Percentiles rank a stretch among this genome's conserved stretches.
Conservation (phyloP, 1,140 invertebrate genomes). For the Neodiprion lecontei region DNA sequence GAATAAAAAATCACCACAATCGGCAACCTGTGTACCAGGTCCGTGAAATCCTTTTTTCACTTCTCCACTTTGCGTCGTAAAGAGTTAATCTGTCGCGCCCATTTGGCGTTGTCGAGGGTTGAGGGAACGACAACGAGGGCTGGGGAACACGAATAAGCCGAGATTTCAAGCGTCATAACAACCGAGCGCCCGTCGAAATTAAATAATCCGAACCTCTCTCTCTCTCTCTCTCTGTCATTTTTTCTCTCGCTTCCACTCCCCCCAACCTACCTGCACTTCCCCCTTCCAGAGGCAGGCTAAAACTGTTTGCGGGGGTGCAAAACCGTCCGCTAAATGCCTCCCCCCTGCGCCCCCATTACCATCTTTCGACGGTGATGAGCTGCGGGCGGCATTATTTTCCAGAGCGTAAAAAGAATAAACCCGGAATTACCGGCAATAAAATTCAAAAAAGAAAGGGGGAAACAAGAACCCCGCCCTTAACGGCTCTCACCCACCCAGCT, state of each 20-base stretch:
- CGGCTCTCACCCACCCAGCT: no score
- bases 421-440: background rate
- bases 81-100: conserved; percentile 8
- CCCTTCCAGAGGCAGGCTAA: background rate
- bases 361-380: background rate
- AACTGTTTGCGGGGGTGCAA: conserved; percentile 1
- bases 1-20: no score
- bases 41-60: background rate
- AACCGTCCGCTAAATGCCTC: conserved; percentile 1
- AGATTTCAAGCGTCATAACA: conserved; percentile 13
- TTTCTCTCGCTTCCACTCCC: conserved; percentile 32
- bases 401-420: background rate
- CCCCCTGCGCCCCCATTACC: background rate
- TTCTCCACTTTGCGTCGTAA: background rate
- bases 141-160: conserved; percentile 8
- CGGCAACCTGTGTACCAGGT: no score
- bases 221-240: conserved; percentile 27
- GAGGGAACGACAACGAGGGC: background rate
- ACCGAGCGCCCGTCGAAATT: conserved; percentile 9
- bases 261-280: background rate
- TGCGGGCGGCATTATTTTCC: background rate
- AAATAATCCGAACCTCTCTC: conserved; percentile 12
- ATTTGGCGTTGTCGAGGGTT: background rate
- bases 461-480: no score
- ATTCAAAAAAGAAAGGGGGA: no score